Evolutionary conservation across 2,888 invertebrate genomes (phyloP).

Genomic region (Diarsia mendica): DNA sequence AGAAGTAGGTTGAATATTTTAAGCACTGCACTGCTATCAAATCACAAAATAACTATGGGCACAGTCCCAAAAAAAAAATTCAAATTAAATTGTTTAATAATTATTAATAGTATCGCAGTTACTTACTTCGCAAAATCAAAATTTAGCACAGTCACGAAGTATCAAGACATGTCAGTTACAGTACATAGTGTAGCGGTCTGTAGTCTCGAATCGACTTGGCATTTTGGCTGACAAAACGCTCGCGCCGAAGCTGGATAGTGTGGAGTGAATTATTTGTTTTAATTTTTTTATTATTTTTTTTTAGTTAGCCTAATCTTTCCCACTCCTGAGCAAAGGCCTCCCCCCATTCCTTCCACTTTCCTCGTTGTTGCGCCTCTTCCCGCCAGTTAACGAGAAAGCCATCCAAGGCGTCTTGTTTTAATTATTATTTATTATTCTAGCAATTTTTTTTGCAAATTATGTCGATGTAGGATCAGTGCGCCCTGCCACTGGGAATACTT

Average conservation of each 20-base stretch:
- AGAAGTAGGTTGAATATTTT: background rate
- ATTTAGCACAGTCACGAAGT: constrained; percentile 64
- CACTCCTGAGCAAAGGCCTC: too few relatives aligned
- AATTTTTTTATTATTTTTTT: background rate
- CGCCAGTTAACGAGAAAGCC: too few relatives aligned
- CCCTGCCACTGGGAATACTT: too few relatives aligned
- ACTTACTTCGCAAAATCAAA: constrained; percentile 23
- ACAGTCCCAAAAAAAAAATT: too few relatives aligned
- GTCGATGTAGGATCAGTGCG: background rate
- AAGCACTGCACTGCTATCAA: background rate
- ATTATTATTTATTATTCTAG: background rate
- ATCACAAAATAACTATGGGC: background rate
- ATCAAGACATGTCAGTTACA: constrained; percentile 72
- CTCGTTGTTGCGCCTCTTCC: too few relatives aligned
- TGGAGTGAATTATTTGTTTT: constrained; percentile 68
- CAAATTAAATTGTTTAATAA: background rate
- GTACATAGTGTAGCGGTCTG: constrained; percentile 79
- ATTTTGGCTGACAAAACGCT: constrained; percentile 88
- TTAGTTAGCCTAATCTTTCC: too few relatives aligned
- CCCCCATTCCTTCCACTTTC: too few relatives aligned
- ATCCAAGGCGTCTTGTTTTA: too few relatives aligned
- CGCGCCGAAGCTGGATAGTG: constrained; percentile 71
- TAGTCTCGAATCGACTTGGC: constrained; percentile 87
- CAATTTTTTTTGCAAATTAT: background rate
- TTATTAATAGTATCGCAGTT: background rate